Evolutionary conservation across 2,113 vertebrate species (phyloP), one percentile per base, ranked within the genome.

Genomic region (Microtus oregoni): DNA sequence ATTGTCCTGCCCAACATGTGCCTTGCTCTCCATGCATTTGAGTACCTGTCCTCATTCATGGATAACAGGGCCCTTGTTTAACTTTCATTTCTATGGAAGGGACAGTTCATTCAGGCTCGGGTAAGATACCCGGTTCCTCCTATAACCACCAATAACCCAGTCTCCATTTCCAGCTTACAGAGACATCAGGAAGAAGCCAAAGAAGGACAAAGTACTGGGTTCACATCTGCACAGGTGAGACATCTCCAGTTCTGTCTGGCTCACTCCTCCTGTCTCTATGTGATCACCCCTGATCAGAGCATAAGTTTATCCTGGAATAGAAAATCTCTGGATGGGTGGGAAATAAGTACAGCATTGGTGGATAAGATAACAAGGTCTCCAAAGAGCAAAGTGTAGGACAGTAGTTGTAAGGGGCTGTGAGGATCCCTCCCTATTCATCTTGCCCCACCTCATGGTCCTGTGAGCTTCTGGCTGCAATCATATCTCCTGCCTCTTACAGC

Each of bases 221-320:
- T 77, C 12, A 17, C 44, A 50, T 83, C 61, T 94, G 30, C 44
- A 55, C 35, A 93, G 73, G 93, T 96, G 41, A 92, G 88, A 15
- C 38, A 2, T 44, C 70, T 14, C 19, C 44, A 5, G 14, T 52
- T 47, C 24, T 70, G 7, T 78, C 72, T 19, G 30, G 22, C 8
- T 76, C 8, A 5, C 58, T 38, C 35, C 7, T 70, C 2, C 4
- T 58, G 6, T 0, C 44, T 52, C 50, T 24, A 50, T 28, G 32
- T 20, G 22, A 82, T 20, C 28, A 12, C 47, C 20, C 9, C 6
- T 4, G 13, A 28, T 13, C 58, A 32, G 19, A 6, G 8, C 22
- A 14, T 14, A 11, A 26, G 12, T 7, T n/a, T 28, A 22, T 15
- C 3, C 0, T 15, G 44, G 63, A 13, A 14, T 1, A 35, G 9